These are phyloP conservation scores for Hyles euphorbiae DNA, from an alignment of 1,140 invertebrate genomes.

Conservation along the genomic window DNA sequence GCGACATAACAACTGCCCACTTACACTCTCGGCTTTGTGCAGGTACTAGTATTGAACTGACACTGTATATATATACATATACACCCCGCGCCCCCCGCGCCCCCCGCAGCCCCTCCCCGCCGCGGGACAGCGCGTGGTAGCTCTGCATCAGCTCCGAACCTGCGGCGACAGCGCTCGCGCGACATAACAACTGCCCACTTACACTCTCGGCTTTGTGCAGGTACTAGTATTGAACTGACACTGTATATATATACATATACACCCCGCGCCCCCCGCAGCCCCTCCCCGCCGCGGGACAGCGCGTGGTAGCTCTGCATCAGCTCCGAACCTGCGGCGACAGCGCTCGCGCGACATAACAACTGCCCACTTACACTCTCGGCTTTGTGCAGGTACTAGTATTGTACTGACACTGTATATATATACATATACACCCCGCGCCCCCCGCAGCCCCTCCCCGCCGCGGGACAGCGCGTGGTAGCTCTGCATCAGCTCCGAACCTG, in stretches of 20 bases:
- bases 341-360: too few species aligned
- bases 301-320: conserved; percentile 17
- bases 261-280: too few species aligned
- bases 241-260: too few species aligned
- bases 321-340: too few species aligned
- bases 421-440: conserved; percentile 29
- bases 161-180: conserved; percentile 34
- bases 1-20: too few species aligned
- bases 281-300: conserved; percentile 22
- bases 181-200: too few species aligned
- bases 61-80: too few species aligned
- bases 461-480: conserved; percentile 32
- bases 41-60: conserved; percentile 25
- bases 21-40: too few species aligned
- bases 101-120: conserved; percentile 48
- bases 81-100: conserved; percentile 36
- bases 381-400: conserved; percentile 5
- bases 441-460: conserved; percentile 46
- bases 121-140: conserved; percentile 33
- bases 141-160: conserved; percentile 45
- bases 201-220: too few species aligned
- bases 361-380: conserved; percentile 11
- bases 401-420: too few species aligned
- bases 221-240: too few species aligned
- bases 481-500: conserved; percentile 51